Evolutionary conservation across 2,113 vertebrate species (phyloP).

Genomic region (Cyrtonyx montezumae): DNA sequence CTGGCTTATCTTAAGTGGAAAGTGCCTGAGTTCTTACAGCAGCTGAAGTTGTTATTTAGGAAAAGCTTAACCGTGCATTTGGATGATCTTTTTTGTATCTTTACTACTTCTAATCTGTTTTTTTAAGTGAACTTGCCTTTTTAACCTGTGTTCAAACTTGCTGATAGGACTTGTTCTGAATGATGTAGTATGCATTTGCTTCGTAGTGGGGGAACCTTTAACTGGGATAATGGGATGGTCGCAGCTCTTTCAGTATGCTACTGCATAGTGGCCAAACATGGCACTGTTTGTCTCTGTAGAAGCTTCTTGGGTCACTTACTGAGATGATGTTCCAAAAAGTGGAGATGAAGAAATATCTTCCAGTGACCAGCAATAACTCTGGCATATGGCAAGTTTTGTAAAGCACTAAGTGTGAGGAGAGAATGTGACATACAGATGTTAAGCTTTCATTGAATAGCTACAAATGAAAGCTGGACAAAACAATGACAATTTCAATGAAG

Average conservation of each 20-base stretch:
- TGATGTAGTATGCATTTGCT: background rate
- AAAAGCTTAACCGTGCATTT: background rate
- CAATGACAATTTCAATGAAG: background rate
- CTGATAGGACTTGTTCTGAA: background rate
- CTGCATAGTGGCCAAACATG: background rate
- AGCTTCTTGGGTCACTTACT: background rate
- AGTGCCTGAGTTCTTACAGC: background rate
- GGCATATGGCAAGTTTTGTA: background rate
- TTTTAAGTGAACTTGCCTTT: background rate
- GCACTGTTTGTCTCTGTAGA: background rate
- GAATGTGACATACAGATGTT: conserved; percentile 25
- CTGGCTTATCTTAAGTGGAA: background rate
- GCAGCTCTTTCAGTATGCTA: background rate
- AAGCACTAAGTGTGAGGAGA: background rate
- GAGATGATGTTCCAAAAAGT: background rate
- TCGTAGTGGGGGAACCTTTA: background rate
- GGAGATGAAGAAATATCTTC: background rate
- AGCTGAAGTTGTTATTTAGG: background rate
- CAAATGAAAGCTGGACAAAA: conserved; percentile 8
- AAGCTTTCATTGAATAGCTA: background rate
- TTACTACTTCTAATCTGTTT: background rate
- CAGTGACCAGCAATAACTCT: background rate
- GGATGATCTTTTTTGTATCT: background rate
- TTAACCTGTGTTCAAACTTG: background rate
- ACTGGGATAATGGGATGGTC: background rate